A percentile compares a stretch with the other conserved stretches of the same genome.
phyloP scores from a whole-genome alignment of 2,797 vertebrate genomes.

The Scolopax bukidnonensis region DNA sequence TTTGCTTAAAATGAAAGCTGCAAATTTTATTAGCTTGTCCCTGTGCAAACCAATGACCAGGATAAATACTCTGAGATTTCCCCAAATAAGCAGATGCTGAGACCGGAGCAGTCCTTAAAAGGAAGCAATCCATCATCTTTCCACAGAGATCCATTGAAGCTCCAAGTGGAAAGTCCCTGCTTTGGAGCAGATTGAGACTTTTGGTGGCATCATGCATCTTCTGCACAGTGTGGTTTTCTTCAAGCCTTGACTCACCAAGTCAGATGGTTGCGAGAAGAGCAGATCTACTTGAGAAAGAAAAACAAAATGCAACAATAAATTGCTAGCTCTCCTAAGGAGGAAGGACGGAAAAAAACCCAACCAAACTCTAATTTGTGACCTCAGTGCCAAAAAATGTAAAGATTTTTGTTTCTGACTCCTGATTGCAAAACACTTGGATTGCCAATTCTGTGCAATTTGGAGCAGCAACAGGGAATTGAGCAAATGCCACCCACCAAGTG shows the following conservation, averaged over 20 bases:
- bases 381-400: not conserved
- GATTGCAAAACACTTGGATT: not conserved
- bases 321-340: not conserved
- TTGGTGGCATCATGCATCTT: not conserved
- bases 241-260: not conserved
- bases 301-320: not conserved
- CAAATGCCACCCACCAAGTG: constrained; percentile 63
- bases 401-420: constrained; percentile 5
- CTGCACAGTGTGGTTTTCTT: not conserved
- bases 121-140: not conserved
- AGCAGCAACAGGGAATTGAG: not conserved
- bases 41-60: not conserved
- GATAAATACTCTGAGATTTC: not conserved
- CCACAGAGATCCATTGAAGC: not conserved
- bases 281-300: not conserved
- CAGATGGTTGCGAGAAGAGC: not conserved
- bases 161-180: not conserved
- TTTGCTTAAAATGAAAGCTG: not conserved
- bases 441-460: not conserved
- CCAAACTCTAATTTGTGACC: not conserved
- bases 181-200: not conserved
- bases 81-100: not conserved
- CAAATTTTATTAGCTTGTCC: constrained; percentile 3
- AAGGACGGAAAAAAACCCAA: not conserved
- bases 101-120: not conserved